Conservation (phyloP, 2,797 vertebrate species). For the Rhinophrynus dorsalis region DNA sequence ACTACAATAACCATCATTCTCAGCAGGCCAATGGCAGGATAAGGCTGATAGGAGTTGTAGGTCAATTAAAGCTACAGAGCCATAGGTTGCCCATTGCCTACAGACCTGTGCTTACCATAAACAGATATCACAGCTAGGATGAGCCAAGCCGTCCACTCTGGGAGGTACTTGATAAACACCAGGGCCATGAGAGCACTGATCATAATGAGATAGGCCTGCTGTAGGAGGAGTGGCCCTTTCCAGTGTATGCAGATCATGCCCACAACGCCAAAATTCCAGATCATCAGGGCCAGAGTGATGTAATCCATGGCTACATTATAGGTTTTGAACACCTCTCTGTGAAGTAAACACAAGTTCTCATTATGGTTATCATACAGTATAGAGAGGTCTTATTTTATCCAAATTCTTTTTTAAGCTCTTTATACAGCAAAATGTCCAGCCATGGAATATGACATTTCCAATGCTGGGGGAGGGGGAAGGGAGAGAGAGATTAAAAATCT, state of each 20-base stretch:
- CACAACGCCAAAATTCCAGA: conserved; percentile 98
- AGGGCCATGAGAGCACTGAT: conserved; percentile 98
- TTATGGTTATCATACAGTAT: too few relatives aligned
- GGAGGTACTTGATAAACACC: conserved; percentile 98
- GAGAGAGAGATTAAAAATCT: too few relatives aligned
- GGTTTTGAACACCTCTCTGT: conserved; percentile 95
- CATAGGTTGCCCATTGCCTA: not conserved
- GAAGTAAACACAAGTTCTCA: conserved; percentile 18
- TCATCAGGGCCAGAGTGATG: conserved; percentile 85
- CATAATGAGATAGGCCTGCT: conserved; percentile 98
- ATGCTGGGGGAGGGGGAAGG: too few relatives aligned
- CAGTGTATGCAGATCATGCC: conserved; percentile 98
- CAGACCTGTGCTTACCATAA: conserved; percentile 79
- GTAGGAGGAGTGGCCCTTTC: conserved; percentile 94
- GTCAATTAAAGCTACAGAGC: too few relatives aligned
- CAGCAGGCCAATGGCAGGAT: too few relatives aligned
- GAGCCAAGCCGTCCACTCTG: conserved; percentile 98
- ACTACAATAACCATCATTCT: too few relatives aligned
- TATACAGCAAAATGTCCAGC: too few relatives aligned
- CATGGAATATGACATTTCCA: too few relatives aligned
- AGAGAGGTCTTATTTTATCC: too few relatives aligned
- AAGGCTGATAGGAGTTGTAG: too few relatives aligned
- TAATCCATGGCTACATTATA: conserved; percentile 97
- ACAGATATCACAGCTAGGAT: conserved; percentile 96
- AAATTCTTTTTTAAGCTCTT: too few relatives aligned